Conservation (phyloP, 2,888 invertebrate species). For the Meta bourneti region DNA sequence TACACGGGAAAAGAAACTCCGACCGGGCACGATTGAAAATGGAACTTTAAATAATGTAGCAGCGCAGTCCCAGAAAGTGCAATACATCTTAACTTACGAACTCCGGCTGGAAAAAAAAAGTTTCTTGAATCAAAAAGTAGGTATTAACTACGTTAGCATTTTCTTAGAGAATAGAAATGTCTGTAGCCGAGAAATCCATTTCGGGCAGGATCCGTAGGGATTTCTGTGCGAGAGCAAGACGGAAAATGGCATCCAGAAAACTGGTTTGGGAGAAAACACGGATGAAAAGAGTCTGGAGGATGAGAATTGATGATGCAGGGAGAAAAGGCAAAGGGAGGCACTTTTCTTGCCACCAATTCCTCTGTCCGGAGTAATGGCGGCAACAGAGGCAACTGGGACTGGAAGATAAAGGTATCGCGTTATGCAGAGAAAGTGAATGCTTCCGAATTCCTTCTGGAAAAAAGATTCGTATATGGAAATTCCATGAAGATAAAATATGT, state of each 20-base stretch:
- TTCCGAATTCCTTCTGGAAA: neutral
- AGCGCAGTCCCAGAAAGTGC: neutral
- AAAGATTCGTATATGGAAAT: neutral
- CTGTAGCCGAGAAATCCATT: constrained; percentile 14
- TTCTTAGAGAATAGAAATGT: constrained; percentile 23
- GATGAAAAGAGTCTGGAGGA: constrained; percentile 32
- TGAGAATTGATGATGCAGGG: constrained; percentile 46
- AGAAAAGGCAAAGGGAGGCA: neutral
- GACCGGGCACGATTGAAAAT: neutral
- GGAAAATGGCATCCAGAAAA: constrained; percentile 23
- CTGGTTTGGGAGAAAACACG: constrained; percentile 20
- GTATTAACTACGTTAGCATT: constrained; percentile 39
- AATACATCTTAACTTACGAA: constrained; percentile 8
- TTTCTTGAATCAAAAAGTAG: constrained; percentile 25
- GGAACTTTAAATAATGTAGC: neutral
- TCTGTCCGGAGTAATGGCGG: constrained; percentile 9
- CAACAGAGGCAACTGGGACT: neutral
- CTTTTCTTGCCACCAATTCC: neutral
- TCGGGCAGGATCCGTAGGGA: constrained; percentile 4
- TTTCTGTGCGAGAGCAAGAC: neutral
- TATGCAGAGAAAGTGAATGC: neutral
- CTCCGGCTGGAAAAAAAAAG: neutral
- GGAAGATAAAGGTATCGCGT: neutral
- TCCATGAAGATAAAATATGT: neutral
- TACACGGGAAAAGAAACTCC: neutral